Percentiles rank a stretch among this genome's conserved stretches.
Conservation (phyloP, 2,113 vertebrate species). For the Microtus ochrogaster region DNA sequence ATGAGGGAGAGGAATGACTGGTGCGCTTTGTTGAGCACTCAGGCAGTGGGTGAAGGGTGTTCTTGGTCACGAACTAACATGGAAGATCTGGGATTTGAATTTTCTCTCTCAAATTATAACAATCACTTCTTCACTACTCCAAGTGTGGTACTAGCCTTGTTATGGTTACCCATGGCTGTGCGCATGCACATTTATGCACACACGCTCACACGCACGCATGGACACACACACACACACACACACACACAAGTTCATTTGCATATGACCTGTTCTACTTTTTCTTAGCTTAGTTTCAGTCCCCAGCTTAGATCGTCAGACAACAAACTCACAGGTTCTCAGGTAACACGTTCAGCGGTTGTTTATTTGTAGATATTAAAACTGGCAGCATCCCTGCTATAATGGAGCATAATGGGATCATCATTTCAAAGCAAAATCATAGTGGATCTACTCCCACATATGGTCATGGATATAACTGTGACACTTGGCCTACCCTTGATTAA, state of each 20-base stretch:
- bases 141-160: background rate
- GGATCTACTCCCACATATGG: background rate
- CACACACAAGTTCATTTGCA: background rate
- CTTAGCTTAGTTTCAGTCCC: background rate
- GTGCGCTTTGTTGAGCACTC: background rate
- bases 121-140: background rate
- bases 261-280: slow-evolving; percentile 29
- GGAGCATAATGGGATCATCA: slow-evolving; percentile 32
- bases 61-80: background rate
- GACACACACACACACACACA: background rate
- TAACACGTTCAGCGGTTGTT: background rate
- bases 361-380: slow-evolving; percentile 52
- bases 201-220: background rate
- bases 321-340: background rate
- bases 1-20: background rate
- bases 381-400: background rate
- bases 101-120: background rate
- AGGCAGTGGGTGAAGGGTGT: background rate
- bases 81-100: background rate
- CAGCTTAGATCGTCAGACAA: background rate
- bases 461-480: background rate
- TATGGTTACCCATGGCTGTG: background rate
- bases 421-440: slow-evolving; percentile 23
- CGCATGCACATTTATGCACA: background rate
- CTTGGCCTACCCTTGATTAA: background rate